A percentile compares a stretch with the other conserved stretches of the same genome.
phyloP scores from a whole-genome alignment of 2,888 invertebrate species.

The Hipparchia semele region DNA sequence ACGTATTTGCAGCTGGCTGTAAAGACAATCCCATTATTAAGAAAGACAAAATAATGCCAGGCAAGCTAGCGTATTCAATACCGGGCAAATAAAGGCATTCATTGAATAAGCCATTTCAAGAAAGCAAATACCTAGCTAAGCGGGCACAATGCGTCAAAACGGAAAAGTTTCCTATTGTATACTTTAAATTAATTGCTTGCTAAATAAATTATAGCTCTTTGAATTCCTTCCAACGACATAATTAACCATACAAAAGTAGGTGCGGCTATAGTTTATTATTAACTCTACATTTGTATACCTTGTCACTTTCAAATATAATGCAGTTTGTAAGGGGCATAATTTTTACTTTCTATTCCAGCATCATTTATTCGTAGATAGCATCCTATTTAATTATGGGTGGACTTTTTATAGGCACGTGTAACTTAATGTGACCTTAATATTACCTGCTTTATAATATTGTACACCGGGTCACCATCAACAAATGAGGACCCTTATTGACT shows the following conservation, averaged over 20 bases:
- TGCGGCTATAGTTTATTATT: not conserved
- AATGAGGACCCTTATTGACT: not conserved
- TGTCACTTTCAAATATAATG: not conserved
- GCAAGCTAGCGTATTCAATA: conserved; percentile 55
- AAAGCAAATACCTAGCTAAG: conserved; percentile 67
- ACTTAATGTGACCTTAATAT: not conserved
- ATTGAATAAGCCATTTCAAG: conserved; percentile 72
- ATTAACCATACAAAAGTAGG: conserved; percentile 12
- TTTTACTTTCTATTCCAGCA: not conserved
- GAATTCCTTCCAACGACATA: conserved; percentile 25
- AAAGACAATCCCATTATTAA: conserved; percentile 10
- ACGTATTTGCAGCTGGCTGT: not conserved
- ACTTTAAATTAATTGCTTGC: conserved; percentile 75
- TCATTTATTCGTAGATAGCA: not conserved
- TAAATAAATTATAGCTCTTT: conserved; percentile 39
- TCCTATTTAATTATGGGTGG: not conserved
- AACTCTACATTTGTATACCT: not conserved
- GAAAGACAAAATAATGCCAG: conserved; percentile 8
- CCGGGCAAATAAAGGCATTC: conserved; percentile 74
- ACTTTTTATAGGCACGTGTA: not conserved
- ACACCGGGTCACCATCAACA: not conserved
- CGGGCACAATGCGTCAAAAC: conserved; percentile 76
- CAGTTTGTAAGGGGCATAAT: not conserved
- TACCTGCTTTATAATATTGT: not conserved
- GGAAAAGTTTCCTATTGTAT: conserved; percentile 77